These are phyloP conservation scores for Azorinus chamasolen DNA, from an alignment of 2,888 invertebrate species.

Conservation along the genomic window DNA sequence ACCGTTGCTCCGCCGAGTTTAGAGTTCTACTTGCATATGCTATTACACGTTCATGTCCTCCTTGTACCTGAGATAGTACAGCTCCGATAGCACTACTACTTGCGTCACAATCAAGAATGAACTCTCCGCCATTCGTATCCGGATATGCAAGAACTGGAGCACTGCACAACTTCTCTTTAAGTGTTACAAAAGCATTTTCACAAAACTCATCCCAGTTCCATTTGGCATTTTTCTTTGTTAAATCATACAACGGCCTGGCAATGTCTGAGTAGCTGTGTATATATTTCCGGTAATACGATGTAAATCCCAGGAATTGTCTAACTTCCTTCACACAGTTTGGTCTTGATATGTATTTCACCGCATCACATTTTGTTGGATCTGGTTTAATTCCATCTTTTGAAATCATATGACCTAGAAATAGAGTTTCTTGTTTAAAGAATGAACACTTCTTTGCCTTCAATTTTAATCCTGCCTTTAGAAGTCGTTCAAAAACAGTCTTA, in stretches of 20 bases:
- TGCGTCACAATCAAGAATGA: slow-evolving; percentile 62
- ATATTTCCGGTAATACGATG: slow-evolving; percentile 22
- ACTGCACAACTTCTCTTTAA: not conserved
- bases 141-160: slow-evolving; percentile 25
- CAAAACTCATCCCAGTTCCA: slow-evolving; percentile 27
- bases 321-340: slow-evolving; percentile 7
- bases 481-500: slow-evolving; percentile 8
- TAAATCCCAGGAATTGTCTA: slow-evolving; percentile 9
- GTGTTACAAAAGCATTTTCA: slow-evolving; percentile 21
- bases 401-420: slow-evolving; percentile 35
- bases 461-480: slow-evolving; percentile 26
- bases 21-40: slow-evolving; percentile 49
- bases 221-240: slow-evolving; percentile 20
- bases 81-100: slow-evolving; percentile 58
- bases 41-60: slow-evolving; percentile 60
- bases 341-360: slow-evolving; percentile 16
- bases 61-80: slow-evolving; percentile 52
- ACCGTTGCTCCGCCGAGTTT: slow-evolving; percentile 26
- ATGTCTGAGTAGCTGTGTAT: slow-evolving; percentile 9
- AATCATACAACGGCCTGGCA: slow-evolving; percentile 6
- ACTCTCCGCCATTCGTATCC: slow-evolving; percentile 8
- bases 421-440: slow-evolving; percentile 27
- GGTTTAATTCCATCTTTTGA: slow-evolving; percentile 15
- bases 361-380: slow-evolving; percentile 9
- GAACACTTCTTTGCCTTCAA: slow-evolving; percentile 35